Conservation (phyloP, 2,113 vertebrate genomes). For the Planiliza haematocheilus region DNA sequence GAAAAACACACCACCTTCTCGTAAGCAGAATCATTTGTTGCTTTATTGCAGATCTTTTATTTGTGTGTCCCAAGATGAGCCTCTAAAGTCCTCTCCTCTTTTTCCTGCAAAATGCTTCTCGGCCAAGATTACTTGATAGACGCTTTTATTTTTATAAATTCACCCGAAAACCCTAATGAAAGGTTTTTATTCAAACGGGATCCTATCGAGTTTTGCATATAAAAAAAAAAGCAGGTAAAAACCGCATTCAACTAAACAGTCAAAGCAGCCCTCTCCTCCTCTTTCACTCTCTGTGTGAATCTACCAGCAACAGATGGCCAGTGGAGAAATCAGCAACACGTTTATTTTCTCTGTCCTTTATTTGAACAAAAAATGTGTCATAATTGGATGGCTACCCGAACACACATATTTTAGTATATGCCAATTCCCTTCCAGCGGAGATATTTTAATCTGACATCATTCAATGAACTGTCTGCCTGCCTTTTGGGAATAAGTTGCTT, state of each 20-base stretch:
- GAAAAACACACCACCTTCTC: slow-evolving; percentile 11
- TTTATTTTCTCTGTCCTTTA: slow-evolving; percentile 82
- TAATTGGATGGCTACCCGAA: slow-evolving; percentile 72
- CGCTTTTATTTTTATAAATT: slow-evolving; percentile 25
- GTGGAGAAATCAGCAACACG: slow-evolving; percentile 81
- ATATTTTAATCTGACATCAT: slow-evolving; percentile 69
- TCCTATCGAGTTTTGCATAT: slow-evolving; percentile 36
- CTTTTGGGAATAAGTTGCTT: slow-evolving; percentile 45
- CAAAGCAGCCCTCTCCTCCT: slow-evolving; percentile 37
- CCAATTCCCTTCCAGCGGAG: slow-evolving; percentile 66
- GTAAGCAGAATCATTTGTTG: slow-evolving; percentile 9
- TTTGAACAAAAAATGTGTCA: slow-evolving; percentile 77
- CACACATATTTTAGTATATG: slow-evolving; percentile 72
- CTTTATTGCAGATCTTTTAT: slow-evolving; percentile 1
- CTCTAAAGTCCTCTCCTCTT: not conserved
- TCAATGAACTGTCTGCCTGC: slow-evolving; percentile 27
- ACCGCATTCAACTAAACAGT: slow-evolving; percentile 50
- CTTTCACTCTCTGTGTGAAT: slow-evolving; percentile 66
- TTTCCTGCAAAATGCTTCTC: not conserved
- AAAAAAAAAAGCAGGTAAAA: slow-evolving; percentile 62
- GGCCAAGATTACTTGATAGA: slow-evolving; percentile 7
- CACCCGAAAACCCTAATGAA: slow-evolving; percentile 19
- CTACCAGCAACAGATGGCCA: slow-evolving; percentile 82
- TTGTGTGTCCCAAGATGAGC: not conserved
- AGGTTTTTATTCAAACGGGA: slow-evolving; percentile 13